Conservation (phyloP, 2,797 vertebrate species). For the Macrochelys suwanniensis region DNA sequence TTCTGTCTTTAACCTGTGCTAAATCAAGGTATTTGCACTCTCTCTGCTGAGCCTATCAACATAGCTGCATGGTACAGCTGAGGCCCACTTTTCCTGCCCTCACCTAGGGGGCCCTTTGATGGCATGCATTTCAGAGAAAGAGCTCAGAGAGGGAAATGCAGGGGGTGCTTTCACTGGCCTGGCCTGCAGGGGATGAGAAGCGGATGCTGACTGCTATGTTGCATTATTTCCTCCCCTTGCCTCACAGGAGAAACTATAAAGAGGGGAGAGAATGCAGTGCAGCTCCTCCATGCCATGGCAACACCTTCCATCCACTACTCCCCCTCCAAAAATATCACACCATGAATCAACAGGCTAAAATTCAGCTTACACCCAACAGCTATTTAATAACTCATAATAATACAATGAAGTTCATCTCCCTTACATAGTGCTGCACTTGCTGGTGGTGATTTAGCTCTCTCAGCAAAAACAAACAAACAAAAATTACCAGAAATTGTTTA, state of each 20-base stretch:
- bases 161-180: background rate
- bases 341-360: background rate
- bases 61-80: constrained; percentile 8
- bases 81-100: constrained; percentile 35
- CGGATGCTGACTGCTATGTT: background rate
- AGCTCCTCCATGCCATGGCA: background rate
- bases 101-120: constrained; percentile 29
- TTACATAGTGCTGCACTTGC: background rate
- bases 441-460: background rate
- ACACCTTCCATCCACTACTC: background rate
- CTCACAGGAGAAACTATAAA: background rate
- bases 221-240: background rate
- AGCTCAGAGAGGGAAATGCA: constrained; percentile 28
- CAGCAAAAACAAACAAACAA: background rate
- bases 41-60: constrained; percentile 32
- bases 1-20: constrained; percentile 71
- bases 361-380: background rate
- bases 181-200: background rate
- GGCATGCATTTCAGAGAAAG: constrained; percentile 28
- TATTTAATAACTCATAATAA: background rate
- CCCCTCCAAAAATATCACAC: background rate
- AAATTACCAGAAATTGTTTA: background rate
- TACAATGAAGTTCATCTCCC: background rate
- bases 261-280: background rate
- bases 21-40: constrained; percentile 47